Evolutionary conservation across 2,888 invertebrate species (phyloP).

Genomic region (Hypomecis punctinalis): DNA sequence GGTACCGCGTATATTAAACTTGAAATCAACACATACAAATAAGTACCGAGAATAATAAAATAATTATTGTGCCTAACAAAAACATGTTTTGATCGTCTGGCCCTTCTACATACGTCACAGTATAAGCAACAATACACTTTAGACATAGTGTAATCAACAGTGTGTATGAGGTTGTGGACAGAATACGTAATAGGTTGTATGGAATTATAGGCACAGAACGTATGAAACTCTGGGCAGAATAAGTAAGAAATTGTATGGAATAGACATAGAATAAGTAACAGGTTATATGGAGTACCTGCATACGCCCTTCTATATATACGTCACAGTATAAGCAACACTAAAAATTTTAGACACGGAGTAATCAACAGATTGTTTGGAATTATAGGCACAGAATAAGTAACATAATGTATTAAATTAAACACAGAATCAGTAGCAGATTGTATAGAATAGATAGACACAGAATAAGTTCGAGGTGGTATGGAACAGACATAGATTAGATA

Average conservation of each 20-base stretch:
- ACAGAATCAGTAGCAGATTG: too few species aligned
- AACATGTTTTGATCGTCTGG: slow-evolving; percentile 16
- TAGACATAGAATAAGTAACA: too few species aligned
- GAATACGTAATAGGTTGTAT: background rate
- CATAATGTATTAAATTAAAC: background rate
- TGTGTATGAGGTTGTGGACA: background rate
- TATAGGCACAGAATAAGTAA: background rate
- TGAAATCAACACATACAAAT: background rate
- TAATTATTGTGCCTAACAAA: slow-evolving; percentile 10
- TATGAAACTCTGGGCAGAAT: too few species aligned
- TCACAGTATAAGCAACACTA: too few species aligned
- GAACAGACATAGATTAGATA: background rate
- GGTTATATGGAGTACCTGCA: too few species aligned
- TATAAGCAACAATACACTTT: too few species aligned
- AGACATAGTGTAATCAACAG: too few species aligned
- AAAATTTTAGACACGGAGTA: too few species aligned
- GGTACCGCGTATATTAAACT: too few species aligned
- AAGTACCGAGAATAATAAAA: slow-evolving; percentile 19
- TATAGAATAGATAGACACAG: background rate
- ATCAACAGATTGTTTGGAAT: too few species aligned
- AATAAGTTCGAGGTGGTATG: background rate
- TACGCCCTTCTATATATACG: too few species aligned
- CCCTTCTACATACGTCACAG: slow-evolving; percentile 8
- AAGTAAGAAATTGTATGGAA: background rate
- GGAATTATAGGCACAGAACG: background rate